Conservation (phyloP, 37 sponge, comb jelly and placozoan species). For the Diacarnus erythraeanus region DNA sequence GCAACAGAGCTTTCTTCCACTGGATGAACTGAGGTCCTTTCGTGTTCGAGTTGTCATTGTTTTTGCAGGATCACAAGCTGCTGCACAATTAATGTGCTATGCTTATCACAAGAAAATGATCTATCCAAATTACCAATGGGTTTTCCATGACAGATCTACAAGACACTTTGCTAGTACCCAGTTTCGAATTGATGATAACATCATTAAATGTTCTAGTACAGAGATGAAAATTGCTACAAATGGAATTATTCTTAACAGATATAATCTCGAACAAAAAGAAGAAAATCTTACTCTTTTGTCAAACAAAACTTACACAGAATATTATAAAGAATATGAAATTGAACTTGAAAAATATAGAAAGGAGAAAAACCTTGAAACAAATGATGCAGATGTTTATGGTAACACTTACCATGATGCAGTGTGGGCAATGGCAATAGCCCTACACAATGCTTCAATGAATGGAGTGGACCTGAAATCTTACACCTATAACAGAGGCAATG, state of each 20-base stretch:
- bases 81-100: slow-evolving; percentile 2
- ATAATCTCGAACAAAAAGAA: not conserved
- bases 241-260: not conserved
- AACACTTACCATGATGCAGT: slow-evolving; percentile 14
- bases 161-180: not conserved
- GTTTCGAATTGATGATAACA: not conserved
- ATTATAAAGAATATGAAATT: not conserved
- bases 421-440: slow-evolving; percentile 14
- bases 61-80: not conserved
- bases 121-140: slow-evolving; percentile 14
- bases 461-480: not conserved
- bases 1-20: no score
- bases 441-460: slow-evolving; percentile 4
- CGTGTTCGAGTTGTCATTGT: slow-evolving; percentile 6
- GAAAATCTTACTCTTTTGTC: no score
- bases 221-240: not conserved
- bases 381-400: not conserved
- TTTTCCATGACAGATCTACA: slow-evolving; percentile 2
- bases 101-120: slow-evolving; percentile 7
- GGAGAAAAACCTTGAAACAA: not conserved
- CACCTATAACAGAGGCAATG: not conserved
- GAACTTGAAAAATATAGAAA: not conserved
- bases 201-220: not conserved
- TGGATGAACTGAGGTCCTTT: not conserved
- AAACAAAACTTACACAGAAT: slow-evolving; percentile 5